A percentile compares a stretch with the other conserved stretches of the same genome.
These are phyloP conservation scores for Diplolepis rosae DNA, from an alignment of 2,888 invertebrate species.

Conservation along the genomic window DNA sequence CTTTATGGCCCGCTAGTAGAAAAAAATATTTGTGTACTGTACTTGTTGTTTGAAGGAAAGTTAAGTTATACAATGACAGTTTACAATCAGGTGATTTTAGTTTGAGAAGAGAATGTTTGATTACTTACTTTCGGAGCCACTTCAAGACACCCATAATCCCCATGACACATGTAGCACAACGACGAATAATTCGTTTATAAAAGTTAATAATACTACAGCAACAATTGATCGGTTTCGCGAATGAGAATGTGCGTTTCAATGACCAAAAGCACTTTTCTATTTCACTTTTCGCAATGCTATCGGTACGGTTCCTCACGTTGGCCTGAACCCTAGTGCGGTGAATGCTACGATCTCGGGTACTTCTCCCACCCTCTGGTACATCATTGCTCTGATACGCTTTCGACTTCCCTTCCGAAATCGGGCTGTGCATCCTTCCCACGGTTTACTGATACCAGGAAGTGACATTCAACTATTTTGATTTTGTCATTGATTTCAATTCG, in stretches of 20 bases:
- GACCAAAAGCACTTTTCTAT: constrained; percentile 44
- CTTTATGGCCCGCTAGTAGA: no score
- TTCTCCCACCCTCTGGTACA: constrained; percentile 44
- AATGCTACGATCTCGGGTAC: constrained; percentile 33
- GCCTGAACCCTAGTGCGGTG: constrained; percentile 40
- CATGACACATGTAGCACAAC: constrained; percentile 56
- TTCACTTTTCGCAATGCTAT: constrained; percentile 49
- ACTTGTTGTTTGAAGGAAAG: neutral
- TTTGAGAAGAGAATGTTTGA: neutral
- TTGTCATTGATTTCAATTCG: no score
- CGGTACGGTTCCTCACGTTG: constrained; percentile 49
- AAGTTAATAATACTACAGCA: constrained; percentile 38
- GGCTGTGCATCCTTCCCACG: neutral
- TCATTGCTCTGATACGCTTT: constrained; percentile 27
- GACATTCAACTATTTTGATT: constrained; percentile 29
- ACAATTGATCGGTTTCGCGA: constrained; percentile 31
- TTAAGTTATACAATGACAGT: neutral
- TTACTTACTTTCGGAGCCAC: constrained; percentile 66
- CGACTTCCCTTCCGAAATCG: constrained; percentile 15
- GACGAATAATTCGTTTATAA: constrained; percentile 42
- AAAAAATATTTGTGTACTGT: no score
- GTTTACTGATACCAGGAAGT: constrained; percentile 17
- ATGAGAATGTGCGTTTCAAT: constrained; percentile 32
- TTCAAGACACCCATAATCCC: constrained; percentile 66
- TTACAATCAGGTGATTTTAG: neutral